A percentile compares a stretch with the other conserved stretches of the same genome.
Evolutionary conservation across 2,113 vertebrate genomes (phyloP).

Genomic region (Patagioenas fasciata): DNA sequence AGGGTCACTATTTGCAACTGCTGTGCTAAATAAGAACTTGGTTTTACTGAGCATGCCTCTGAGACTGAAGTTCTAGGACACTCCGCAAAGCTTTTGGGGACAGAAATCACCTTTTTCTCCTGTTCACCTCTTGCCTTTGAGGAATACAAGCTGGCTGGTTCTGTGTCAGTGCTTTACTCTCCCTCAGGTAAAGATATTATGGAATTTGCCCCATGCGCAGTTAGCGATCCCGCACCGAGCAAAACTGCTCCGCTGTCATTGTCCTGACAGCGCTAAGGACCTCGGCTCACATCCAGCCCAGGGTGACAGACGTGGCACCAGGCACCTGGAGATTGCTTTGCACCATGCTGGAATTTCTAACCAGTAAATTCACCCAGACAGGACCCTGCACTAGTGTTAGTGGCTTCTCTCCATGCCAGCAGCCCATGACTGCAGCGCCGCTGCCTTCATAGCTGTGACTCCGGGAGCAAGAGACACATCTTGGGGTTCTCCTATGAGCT

Average conservation of each 20-base stretch:
- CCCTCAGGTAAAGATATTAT: neutral
- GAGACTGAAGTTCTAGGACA: neutral
- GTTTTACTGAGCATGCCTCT: neutral
- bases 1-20: rapidly evolving
- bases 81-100: rapidly evolving
- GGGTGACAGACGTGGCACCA: too few species aligned
- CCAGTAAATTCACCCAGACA: too few species aligned
- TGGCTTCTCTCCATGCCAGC: neutral
- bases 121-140: neutral
- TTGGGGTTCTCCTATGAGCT: neutral
- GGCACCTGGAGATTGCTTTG: neutral
- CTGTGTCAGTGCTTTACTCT: neutral
- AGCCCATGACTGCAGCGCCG: neutral
- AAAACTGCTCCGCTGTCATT: rapidly evolving
- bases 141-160: neutral
- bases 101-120: neutral
- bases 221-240: neutral
- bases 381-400: neutral
- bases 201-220: neutral
- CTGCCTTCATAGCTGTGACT: neutral
- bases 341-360: rapidly evolving
- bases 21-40: neutral
- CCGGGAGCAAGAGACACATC: neutral
- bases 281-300: neutral
- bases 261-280: neutral